Conservation (phyloP, 2,888 invertebrate species). For the Pinctada fucata region DNA sequence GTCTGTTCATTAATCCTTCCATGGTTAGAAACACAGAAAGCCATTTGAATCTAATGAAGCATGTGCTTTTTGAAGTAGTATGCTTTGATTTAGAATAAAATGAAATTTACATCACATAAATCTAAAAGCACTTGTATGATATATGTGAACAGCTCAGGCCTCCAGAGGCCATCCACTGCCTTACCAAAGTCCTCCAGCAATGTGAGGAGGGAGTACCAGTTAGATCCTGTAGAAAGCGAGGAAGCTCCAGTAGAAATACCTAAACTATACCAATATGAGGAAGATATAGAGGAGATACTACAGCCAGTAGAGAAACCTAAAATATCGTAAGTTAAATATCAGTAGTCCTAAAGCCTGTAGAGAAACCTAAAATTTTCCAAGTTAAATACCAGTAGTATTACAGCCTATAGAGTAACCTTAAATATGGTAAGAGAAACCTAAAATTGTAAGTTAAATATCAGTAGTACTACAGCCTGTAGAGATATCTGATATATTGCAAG, state of each 20-base stretch:
- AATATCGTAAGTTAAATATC: conserved; percentile 51
- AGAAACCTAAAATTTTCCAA: conserved; percentile 61
- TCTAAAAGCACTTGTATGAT: no score
- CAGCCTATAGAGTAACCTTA: conserved; percentile 61
- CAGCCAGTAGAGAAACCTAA: conserved; percentile 62
- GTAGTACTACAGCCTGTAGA: conserved; percentile 55
- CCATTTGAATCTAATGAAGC: no score
- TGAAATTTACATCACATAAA: no score
- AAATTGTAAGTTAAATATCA: conserved; percentile 39
- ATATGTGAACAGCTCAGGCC: conserved; percentile 22
- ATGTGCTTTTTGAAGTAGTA: no score
- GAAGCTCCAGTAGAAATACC: conserved; percentile 69
- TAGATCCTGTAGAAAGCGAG: conserved; percentile 80
- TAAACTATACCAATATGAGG: conserved; percentile 58
- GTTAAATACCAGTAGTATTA: conserved; percentile 34
- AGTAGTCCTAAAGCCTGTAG: conserved; percentile 54
- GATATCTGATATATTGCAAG: conserved; percentile 61
- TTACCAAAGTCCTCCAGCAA: conserved; percentile 63
- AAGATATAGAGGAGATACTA: conserved; percentile 58
- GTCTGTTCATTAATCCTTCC: no score
- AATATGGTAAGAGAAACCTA: conserved; percentile 50
- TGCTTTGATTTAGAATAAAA: no score
- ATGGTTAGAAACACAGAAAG: no score
- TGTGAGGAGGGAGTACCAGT: conserved; percentile 82
- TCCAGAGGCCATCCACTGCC: conserved; percentile 52